These are phyloP conservation scores for Gymnopithys bicolor DNA, from an alignment of 2,797 vertebrate species.

Conservation along the genomic window DNA sequence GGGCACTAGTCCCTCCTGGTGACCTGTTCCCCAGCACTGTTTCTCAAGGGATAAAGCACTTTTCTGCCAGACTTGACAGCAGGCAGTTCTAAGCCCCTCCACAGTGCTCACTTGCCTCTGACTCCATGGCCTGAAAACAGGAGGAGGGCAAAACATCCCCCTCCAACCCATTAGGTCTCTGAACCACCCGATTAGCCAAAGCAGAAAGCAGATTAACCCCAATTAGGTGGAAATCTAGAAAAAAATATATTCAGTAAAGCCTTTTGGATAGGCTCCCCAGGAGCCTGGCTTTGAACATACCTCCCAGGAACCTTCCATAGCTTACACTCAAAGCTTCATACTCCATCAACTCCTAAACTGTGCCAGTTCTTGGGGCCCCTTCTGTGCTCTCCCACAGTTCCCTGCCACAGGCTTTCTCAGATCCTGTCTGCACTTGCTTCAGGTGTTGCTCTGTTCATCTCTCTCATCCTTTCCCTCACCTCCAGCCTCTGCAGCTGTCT, in stretches of 20 bases:
- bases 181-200: background rate
- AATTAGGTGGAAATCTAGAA: slow-evolving; percentile 14
- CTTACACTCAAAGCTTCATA: background rate
- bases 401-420: background rate
- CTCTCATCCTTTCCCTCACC: background rate
- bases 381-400: background rate
- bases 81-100: background rate
- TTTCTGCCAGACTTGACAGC: background rate
- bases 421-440: background rate
- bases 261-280: background rate
- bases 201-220: slow-evolving; percentile 31
- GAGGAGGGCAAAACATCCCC: background rate
- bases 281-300: background rate
- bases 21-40: background rate
- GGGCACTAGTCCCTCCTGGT: background rate
- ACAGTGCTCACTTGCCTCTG: fast-evolving
- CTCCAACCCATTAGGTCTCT: background rate
- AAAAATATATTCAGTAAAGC: slow-evolving; percentile 1
- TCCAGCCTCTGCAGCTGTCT: background rate
- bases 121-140: background rate
- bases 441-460: background rate
- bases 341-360: background rate
- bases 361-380: background rate
- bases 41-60: slow-evolving; percentile 4
- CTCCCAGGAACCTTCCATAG: background rate